A percentile compares a stretch with the other conserved stretches of the same genome.
Conservation (phyloP, 2,888 invertebrate species). For the Panorpa germanica region DNA sequence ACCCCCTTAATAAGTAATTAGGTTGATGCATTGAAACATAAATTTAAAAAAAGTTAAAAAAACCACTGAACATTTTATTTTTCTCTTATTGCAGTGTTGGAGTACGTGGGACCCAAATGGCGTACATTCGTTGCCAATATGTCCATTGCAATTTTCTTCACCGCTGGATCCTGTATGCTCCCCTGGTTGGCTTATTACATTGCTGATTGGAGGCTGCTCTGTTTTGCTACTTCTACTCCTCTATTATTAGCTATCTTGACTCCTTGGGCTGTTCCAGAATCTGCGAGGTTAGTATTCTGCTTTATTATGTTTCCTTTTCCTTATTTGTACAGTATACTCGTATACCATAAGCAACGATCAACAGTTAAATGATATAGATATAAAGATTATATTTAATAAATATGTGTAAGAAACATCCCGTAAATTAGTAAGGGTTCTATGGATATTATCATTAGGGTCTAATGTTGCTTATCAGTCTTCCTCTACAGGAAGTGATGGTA, state of each 20-base stretch:
- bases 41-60: too few relatives aligned
- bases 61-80: constrained; percentile 6
- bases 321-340: background rate
- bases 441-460: too few relatives aligned
- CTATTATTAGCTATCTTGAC: constrained; percentile 49
- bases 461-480: too few relatives aligned
- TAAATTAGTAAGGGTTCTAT: too few relatives aligned
- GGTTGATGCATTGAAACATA: too few relatives aligned
- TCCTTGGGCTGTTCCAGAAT: constrained; percentile 66
- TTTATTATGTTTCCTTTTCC: constrained; percentile 7
- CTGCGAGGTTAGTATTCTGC: constrained; percentile 41
- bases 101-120: constrained; percentile 81
- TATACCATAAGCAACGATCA: too few relatives aligned
- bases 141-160: constrained; percentile 80
- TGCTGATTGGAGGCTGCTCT: constrained; percentile 60
- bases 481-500: too few relatives aligned
- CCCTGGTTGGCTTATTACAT: constrained; percentile 74
- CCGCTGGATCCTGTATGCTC: constrained; percentile 54
- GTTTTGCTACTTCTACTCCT: constrained; percentile 64
- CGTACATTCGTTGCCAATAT: constrained; percentile 80
- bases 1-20: too few relatives aligned
- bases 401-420: too few relatives aligned
- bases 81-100: constrained; percentile 41
- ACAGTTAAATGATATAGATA: too few relatives aligned
- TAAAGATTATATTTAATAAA: too few relatives aligned